Base-by-base conservation (phyloP, 2,888 invertebrate species). In the Vanessa cardui region DNA sequence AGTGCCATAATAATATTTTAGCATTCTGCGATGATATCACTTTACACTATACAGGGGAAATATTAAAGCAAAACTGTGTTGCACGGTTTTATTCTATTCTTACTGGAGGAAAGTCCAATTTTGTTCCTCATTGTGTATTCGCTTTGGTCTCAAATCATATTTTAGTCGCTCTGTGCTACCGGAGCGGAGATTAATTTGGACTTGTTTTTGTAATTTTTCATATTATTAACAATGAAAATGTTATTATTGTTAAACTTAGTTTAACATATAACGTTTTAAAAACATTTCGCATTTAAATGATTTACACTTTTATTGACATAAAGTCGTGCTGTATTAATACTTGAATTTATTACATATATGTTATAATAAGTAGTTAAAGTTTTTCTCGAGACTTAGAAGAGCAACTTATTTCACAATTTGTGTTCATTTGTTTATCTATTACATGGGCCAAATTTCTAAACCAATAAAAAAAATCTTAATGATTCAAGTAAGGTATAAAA, bases 91-190 rank as follows among this genome's bases (percentile, higher is more conserved):
- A 79, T 81, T 81, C 79, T 76, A 77, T 83, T 84, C 78, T 83
- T 80, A 76, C 76, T 77, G 79, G 76, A 78, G 80, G 79, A 81
- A 82, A 81, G 79, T 84, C 78, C 84, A 83, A 85, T 86, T 86
- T 85, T 75, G 78, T 80, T 78, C 80, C 82, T 83, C 82, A 82
- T 85, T 85, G 82, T 84, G 80, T 78, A 85, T 85, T 84, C 82
- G 79, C 81, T 81, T 81, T 83, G 76, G 77, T 80, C 81, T 81
- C 78, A 78, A 82, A 82, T 83, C 80, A 84, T 85, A 85, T 86
- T 85, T 83, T 82, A 82, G 80, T 81, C 81, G 82, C 80, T 77
- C 73, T 72, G 68, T 59, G 68, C 68, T 66, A 67, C 56, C 63
- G 62, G 59, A 64, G 52, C n/a, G 44, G 62, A 65, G 74, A 75